Evolutionary conservation across 2,797 vertebrate species (phyloP).

Genomic region (Neosalanx taihuensis): DNA sequence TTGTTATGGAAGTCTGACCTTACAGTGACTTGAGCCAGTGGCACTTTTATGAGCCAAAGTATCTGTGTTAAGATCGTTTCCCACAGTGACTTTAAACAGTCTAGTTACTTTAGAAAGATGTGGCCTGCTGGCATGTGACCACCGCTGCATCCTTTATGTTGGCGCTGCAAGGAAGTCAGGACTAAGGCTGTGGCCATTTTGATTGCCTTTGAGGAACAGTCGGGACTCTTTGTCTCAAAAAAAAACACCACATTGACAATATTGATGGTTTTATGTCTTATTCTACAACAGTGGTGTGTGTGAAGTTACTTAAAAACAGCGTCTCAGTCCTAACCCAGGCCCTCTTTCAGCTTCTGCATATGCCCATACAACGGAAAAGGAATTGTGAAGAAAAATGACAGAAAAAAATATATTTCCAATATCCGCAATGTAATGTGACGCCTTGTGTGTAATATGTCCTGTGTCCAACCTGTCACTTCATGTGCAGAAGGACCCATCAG

Average conservation of each 20-base stretch:
- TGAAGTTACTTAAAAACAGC: constrained; percentile 39
- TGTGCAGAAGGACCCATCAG: neutral
- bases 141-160: constrained; percentile 24
- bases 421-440: constrained; percentile 55
- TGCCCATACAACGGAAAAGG: constrained; percentile 35
- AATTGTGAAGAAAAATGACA: constrained; percentile 24
- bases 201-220: constrained; percentile 66
- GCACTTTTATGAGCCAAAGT: neutral
- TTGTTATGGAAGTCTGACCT: neutral
- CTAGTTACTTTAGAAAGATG: neutral
- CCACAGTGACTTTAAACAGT: neutral
- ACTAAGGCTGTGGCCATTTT: constrained; percentile 45
- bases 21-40: constrained; percentile 2
- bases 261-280: constrained; percentile 53
- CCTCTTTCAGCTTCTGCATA: constrained; percentile 48
- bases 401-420: constrained; percentile 14
- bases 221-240: constrained; percentile 54
- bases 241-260: constrained; percentile 50
- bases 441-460: constrained; percentile 51
- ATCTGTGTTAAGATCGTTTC: neutral
- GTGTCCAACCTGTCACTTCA: constrained; percentile 29
- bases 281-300: constrained; percentile 48
- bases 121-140: neutral
- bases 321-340: constrained; percentile 29
- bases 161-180: constrained; percentile 39